Evolutionary conservation across 2,113 vertebrate genomes (phyloP), one percentile per base, ranked within the genome.

Genomic region (Lepisosteus osseus): DNA sequence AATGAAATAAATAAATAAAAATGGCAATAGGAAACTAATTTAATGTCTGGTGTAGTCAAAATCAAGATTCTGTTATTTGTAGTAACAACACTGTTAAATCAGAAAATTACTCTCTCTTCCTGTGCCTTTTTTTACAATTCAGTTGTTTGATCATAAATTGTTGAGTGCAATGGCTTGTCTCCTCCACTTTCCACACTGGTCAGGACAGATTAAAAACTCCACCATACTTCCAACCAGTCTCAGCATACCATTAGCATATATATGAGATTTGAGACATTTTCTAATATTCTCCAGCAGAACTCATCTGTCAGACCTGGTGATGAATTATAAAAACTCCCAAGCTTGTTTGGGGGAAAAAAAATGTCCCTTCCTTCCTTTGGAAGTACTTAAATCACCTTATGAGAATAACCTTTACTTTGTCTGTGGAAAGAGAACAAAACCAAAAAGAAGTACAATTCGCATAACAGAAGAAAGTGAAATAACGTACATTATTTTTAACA

Each of bases 211-310:
- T 96, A 99, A 97, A 96, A 97, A 96, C 91, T 92, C 93, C 83
- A 57, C 92, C 93, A 90, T 91, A 91, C 90, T 88, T 86, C 93
- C 91, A 90, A 91, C 92, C 90, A 79, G 92, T 91, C 92, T 92
- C 92, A 92, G 97, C 95, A 98, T 97, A 97, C 93, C 88, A 99
- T 99, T 99, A 99, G 97, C 97, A 99, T 99, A 99, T 99, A 99
- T 99, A 99, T 99, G 96, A 99, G 97, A 99, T 99, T 97, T 95
- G 95, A 97, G 97, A 98, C 96, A 98, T 98, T 98, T 98, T 98
- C 94, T 98, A 98, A 99, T 99, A 99, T 99, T 98, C 96, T 96
- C 90, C 90, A 93, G 95, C 95, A 96, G 94, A 95, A 96, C 95
- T 97, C 97, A 96, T 98, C 96, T 98, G 97, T 98, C 97, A 99